These are phyloP conservation scores for Pocillopora meandrina DNA, from an alignment of 92 coral and sea anemone species.

Conservation along the genomic window DNA sequence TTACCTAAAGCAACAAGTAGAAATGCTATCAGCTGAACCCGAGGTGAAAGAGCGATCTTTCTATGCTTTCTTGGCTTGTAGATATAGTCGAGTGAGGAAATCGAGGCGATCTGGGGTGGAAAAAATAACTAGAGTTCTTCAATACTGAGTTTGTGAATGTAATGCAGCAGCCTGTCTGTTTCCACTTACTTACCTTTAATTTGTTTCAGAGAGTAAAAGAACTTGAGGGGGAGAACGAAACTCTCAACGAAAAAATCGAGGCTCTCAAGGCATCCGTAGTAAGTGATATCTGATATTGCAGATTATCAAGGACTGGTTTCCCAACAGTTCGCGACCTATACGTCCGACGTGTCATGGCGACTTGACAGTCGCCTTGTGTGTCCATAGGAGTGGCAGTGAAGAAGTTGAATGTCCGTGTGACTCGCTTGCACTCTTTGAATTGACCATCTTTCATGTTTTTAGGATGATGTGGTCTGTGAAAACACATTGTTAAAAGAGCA, in stretches of 20 bases:
- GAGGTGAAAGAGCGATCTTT: background rate
- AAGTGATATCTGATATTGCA: background rate
- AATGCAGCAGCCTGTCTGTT: background rate
- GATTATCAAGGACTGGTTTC: no score
- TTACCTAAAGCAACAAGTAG: conserved; percentile 6
- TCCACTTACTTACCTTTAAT: background rate
- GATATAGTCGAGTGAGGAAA: background rate
- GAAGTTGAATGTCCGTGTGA: no score
- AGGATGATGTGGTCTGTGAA: conserved; percentile 52
- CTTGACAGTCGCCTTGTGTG: no score
- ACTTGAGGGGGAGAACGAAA: conserved; percentile 63
- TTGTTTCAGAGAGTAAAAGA: conserved; percentile 36
- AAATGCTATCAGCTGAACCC: conserved; percentile 9
- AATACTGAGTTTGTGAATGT: no score
- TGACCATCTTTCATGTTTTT: background rate
- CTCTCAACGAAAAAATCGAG: conserved; percentile 36
- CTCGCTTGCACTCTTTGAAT: no score
- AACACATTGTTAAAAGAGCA: conserved; percentile 49
- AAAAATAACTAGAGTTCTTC: no score
- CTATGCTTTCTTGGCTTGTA: no score
- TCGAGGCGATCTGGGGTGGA: background rate
- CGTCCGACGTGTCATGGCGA: no score
- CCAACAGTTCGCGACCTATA: no score
- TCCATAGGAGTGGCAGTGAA: no score
- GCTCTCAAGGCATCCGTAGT: conserved; percentile 37